phyloP scores from a whole-genome alignment of 2,113 vertebrate species.

The Cygnus buccinator region DNA sequence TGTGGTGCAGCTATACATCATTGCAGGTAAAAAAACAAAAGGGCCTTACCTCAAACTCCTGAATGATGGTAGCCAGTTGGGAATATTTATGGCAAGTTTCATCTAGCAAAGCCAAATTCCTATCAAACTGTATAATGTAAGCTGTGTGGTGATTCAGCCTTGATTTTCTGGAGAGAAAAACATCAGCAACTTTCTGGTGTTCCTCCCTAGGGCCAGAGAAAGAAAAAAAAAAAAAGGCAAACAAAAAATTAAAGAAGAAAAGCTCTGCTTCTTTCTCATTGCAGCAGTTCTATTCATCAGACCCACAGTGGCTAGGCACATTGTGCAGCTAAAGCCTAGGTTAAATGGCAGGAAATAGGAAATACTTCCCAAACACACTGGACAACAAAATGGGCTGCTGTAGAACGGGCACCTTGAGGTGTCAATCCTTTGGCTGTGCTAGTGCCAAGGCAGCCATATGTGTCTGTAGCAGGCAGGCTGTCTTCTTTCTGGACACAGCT shows the following conservation, averaged over 20 bases:
- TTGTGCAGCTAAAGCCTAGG: neutral
- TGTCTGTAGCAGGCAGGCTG: neutral
- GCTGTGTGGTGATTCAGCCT: conserved; percentile 86
- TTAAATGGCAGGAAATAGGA: neutral
- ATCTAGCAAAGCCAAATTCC: conserved; percentile 85
- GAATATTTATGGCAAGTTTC: conserved; percentile 83
- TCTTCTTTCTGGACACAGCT: neutral
- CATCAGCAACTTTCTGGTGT: conserved; percentile 87
- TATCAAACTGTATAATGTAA: conserved; percentile 90
- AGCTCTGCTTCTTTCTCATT: neutral
- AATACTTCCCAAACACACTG: neutral
- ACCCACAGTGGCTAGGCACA: neutral
- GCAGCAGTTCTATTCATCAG: neutral
- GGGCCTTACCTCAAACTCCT: conserved; percentile 87
- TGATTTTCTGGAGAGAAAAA: conserved; percentile 86
- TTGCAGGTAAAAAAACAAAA: neutral
- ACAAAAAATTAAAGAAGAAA: neutral
- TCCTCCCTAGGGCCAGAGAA: conserved; percentile 83
- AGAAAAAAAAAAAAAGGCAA: neutral
- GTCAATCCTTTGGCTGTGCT: neutral
- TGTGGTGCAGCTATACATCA: neutral
- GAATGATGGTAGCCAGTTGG: conserved; percentile 80
- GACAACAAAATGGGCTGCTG: neutral
- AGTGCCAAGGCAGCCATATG: neutral
- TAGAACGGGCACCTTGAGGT: neutral